Base-by-base conservation (phyloP, 2,797 vertebrate species). In the Argentina silus region DNA sequence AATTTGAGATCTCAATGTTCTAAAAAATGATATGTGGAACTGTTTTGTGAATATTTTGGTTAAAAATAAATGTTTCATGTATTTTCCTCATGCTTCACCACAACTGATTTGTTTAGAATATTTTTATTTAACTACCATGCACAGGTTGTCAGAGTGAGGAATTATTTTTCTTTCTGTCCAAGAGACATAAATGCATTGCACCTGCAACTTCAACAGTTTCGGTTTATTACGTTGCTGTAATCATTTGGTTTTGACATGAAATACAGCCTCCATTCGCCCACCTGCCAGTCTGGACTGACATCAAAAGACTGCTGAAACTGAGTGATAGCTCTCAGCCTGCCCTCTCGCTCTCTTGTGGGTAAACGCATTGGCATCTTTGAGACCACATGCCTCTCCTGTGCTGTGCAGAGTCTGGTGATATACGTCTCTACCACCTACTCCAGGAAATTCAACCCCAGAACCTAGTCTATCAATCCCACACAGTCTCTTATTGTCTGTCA, bases 211-310 rank as follows among this genome's bases (percentile, higher is more conserved):
- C 78, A 55, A 81, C 64, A 72, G 74, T 83, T 83, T 86, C 47
- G 9, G 62, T 81, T 80, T 82, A 84, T 80, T 83, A 57, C 63
- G 72, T 45, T 21, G 48, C 45, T 70, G 43, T 65, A 78, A 81
- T 70, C 77, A 84, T 51, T 73, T 51, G 74, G 84, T 84, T 60
- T 59, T 79, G 78, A 72, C 56, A 65, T 74, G 83, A 60, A 74
- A 74, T 72, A 81, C 67, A 78, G 80, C 51, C 73, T 78, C 57
- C 42, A 50, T 77, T 74, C 69, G 50, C 19, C 78, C 77, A 79
- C 84, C 81, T 86, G 86, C 80, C 79, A 79, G 72, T 72, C 79
- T 84, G 86, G 70, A 72, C 68, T 36, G 50, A 73, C 62, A 79
- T 76, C 80, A 85, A 77, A 76, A 78, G 70, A 68, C 73, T 79